Evolutionary conservation across 1,140 invertebrate genomes (phyloP).

Genomic region (Mizuhopecten yessoensis): DNA sequence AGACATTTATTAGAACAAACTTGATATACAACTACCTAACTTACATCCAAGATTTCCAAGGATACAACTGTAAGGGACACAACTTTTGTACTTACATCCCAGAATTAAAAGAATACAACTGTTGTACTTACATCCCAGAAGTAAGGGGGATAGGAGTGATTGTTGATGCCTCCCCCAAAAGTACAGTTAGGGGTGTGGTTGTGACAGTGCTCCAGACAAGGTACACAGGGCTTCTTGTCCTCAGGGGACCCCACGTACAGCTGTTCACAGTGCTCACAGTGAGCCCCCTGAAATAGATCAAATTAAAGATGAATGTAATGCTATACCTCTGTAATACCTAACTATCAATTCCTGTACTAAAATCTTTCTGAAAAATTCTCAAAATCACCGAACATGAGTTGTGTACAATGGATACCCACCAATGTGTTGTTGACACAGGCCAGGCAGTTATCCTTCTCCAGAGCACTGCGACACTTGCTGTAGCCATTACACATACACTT

Average conservation of each 20-base stretch:
- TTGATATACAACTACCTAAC: too few relatives aligned
- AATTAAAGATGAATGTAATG: conserved; percentile 51
- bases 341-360: too few relatives aligned
- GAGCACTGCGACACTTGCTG: conserved; percentile 93
- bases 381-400: background rate
- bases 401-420: too few relatives aligned
- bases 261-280: conserved; percentile 94
- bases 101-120: background rate
- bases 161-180: background rate
- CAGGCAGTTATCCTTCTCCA: conserved; percentile 91
- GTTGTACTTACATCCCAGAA: conserved; percentile 22
- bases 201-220: conserved; percentile 94
- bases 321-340: too few relatives aligned
- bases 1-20: too few relatives aligned
- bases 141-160: background rate
- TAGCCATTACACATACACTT: conserved; percentile 98
- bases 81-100: too few relatives aligned
- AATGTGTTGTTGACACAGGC: conserved; percentile 96
- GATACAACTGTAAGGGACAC: too few relatives aligned
- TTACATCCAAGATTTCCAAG: too few relatives aligned
- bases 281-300: conserved; percentile 85
- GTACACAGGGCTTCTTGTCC: conserved; percentile 92
- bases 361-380: too few relatives aligned
- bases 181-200: conserved; percentile 93
- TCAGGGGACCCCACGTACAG: conserved; percentile 95